Conservation (phyloP, 1,140 invertebrate genomes). For the Tetranychus cinnabarinus region DNA sequence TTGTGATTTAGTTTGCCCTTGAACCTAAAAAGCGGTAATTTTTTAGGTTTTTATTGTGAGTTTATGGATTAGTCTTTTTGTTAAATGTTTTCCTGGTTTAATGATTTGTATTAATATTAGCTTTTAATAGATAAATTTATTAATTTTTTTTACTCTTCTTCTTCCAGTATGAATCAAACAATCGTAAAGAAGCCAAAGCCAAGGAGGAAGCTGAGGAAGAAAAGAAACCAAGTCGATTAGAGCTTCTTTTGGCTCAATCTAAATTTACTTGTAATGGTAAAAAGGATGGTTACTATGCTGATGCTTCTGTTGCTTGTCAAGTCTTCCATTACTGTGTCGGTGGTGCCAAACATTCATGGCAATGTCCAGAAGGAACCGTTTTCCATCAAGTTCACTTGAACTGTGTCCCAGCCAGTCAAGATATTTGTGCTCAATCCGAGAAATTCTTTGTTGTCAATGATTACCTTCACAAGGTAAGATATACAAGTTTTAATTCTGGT, state of each 20-base stretch:
- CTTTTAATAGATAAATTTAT: too few relatives aligned
- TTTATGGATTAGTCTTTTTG: too few relatives aligned
- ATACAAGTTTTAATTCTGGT: too few relatives aligned
- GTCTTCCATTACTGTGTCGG: conserved; percentile 86
- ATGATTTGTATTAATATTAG: too few relatives aligned
- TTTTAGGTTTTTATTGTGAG: too few relatives aligned
- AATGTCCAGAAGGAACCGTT: conserved; percentile 68
- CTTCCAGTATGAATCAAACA: too few relatives aligned
- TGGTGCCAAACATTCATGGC: conserved; percentile 68
- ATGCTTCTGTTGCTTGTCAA: conserved; percentile 62
- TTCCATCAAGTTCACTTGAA: conserved; percentile 78
- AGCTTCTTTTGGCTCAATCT: conserved; percentile 47
- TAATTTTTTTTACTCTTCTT: too few relatives aligned
- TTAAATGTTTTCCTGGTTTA: too few relatives aligned
- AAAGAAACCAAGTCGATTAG: conserved; percentile 58
- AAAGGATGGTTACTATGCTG: conserved; percentile 71
- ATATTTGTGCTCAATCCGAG: conserved; percentile 63
- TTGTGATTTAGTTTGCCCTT: too few relatives aligned
- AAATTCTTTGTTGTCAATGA: conserved; percentile 72
- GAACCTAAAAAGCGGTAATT: too few relatives aligned
- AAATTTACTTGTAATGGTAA: conserved; percentile 53
- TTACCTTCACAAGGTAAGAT: conserved; percentile 54
- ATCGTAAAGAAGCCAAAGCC: too few relatives aligned
- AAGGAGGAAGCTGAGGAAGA: conserved; percentile 38
- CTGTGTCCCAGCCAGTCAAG: conserved; percentile 69